These are phyloP conservation scores for Listronotus bonariensis DNA, from an alignment of 1,140 invertebrate species.

Conservation along the genomic window DNA sequence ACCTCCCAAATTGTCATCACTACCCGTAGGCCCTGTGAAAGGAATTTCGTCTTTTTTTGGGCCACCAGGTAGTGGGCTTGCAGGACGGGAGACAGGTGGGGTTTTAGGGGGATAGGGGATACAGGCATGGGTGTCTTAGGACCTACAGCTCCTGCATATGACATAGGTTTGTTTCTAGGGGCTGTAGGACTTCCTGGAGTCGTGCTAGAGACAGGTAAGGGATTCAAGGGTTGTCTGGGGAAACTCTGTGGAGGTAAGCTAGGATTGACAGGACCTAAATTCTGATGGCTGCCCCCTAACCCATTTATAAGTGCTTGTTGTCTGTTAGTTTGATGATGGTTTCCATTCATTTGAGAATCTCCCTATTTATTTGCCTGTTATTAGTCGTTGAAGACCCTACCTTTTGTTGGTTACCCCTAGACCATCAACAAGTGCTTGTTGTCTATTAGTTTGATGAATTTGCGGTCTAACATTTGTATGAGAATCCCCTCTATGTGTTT, in stretches of 20 bases:
- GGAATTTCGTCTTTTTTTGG: conserved; percentile 9
- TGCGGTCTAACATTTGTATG: conserved; percentile 12
- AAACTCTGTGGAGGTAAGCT: not conserved
- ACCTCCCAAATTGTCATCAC: conserved; percentile 9
- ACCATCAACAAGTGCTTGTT: conserved; percentile 11
- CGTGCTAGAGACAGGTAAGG: not conserved
- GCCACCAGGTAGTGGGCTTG: not conserved
- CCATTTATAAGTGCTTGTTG: conserved; percentile 11
- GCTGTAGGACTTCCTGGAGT: not conserved
- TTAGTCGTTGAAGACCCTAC: not conserved
- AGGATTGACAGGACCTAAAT: not conserved
- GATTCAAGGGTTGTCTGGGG: not conserved
- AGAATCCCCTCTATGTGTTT: conserved; percentile 10
- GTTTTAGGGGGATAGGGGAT: conserved; percentile 4
- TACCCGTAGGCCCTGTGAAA: conserved; percentile 27
- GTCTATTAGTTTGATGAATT: not conserved
- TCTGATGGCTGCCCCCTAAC: conserved; percentile 1
- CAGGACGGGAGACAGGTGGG: not conserved
- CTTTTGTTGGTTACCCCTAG: conserved; percentile 3
- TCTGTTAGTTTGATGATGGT: conserved; percentile 3
- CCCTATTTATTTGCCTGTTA: conserved; percentile 5
- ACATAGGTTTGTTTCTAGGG: conserved; percentile 1
- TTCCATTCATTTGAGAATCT: conserved; percentile 1
- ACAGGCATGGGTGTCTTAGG: not conserved
- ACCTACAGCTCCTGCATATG: conserved; percentile 15